Evolutionary conservation across 2,888 invertebrate genomes (phyloP).

Genomic region (Ormyrus rosae): DNA sequence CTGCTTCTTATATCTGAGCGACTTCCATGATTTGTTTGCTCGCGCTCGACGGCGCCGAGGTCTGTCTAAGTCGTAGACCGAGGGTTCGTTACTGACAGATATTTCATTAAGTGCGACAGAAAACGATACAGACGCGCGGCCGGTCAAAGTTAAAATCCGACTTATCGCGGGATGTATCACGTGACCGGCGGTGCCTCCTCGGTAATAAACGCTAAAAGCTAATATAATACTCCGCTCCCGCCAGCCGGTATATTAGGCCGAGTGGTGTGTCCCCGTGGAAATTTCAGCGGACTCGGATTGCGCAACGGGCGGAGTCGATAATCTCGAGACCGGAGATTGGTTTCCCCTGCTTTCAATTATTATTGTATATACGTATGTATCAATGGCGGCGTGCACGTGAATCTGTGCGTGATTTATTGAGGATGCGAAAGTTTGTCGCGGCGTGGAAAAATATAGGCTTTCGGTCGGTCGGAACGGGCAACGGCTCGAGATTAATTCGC

Average conservation of each 20-base stretch:
- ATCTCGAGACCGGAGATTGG: constrained; percentile 8
- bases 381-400: too few species aligned
- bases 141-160: constrained; percentile 47
- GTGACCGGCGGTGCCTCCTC: background rate
- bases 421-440: too few species aligned
- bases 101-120: constrained; percentile 6
- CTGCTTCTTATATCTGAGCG: background rate
- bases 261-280: constrained; percentile 22
- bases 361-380: too few species aligned
- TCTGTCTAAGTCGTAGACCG: constrained; percentile 36
- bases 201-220: constrained; percentile 21
- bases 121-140: constrained; percentile 18
- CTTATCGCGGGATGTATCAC: constrained; percentile 23
- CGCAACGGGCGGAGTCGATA: constrained; percentile 4
- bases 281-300: constrained; percentile 23
- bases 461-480: too few species aligned
- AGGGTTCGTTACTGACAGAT: constrained; percentile 48
- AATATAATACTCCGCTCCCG: too few species aligned
- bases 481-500: too few species aligned
- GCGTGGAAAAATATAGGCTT: too few species aligned
- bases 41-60: constrained; percentile 19
- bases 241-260: constrained; percentile 2
- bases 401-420: too few species aligned
- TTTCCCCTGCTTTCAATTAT: constrained; percentile 25
- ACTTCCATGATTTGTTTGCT: constrained; percentile 48